Evolutionary conservation across 2,797 vertebrate genomes (phyloP).

Genomic region (Takifugu rubripes): DNA sequence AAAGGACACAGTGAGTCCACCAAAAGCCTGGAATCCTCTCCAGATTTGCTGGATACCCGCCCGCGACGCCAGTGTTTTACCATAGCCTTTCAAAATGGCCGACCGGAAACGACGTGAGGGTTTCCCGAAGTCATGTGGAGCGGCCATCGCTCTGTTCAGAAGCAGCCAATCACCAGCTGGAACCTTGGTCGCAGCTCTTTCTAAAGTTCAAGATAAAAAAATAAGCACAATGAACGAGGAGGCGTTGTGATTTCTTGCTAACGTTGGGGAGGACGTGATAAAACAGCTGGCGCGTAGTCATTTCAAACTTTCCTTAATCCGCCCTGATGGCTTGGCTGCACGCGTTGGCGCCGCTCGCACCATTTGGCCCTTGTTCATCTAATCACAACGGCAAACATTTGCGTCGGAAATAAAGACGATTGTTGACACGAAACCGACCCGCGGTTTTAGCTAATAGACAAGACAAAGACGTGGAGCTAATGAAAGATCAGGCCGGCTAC

Average conservation of each 20-base stretch:
- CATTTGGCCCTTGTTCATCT: conserved; percentile 26
- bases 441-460: not conserved
- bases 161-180: too few relatives aligned
- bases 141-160: too few relatives aligned
- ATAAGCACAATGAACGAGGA: too few relatives aligned
- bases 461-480: conserved; percentile 4
- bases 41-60: too few relatives aligned
- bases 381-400: conserved; percentile 49
- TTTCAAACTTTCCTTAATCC: conserved; percentile 31
- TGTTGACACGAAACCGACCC: conserved; percentile 19
- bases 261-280: not conserved
- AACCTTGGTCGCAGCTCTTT: too few relatives aligned
- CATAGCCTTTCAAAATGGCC: too few relatives aligned
- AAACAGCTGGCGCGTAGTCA: conserved; percentile 28
- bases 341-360: conserved; percentile 4
- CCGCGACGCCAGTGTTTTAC: too few relatives aligned
- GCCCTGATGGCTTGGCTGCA: conserved; percentile 14
- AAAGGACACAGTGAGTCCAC: too few relatives aligned
- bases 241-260: not conserved
- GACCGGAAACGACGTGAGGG: too few relatives aligned
- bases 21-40: too few relatives aligned
- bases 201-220: too few relatives aligned
- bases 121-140: too few relatives aligned
- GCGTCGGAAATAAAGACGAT: conserved; percentile 19
- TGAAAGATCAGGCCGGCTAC: conserved; percentile 18